Evolutionary conservation across 2,113 vertebrate species (phyloP).

Genomic region (Aegotheles bennettii): DNA sequence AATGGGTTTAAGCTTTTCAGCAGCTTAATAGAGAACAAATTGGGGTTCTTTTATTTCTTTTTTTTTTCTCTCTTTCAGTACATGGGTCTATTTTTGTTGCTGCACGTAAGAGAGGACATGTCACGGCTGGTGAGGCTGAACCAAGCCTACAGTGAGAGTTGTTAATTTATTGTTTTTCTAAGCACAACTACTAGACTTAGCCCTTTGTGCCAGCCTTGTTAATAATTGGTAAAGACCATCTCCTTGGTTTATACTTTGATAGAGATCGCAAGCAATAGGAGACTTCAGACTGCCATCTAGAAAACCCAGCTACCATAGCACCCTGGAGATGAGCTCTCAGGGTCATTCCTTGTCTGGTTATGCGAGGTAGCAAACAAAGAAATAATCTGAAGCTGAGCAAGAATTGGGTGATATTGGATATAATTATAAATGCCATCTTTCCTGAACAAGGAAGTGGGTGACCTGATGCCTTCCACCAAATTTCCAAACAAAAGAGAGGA

Average conservation of each 20-base stretch:
- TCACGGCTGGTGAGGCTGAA: conserved; percentile 39
- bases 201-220: conserved; percentile 65
- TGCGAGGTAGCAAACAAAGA: background rate
- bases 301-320: conserved; percentile 10
- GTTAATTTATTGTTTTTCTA: conserved; percentile 19
- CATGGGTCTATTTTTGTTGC: conserved; percentile 36
- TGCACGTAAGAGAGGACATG: conserved; percentile 31
- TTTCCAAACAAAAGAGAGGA: background rate
- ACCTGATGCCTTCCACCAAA: background rate
- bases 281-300: conserved; percentile 43
- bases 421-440: background rate
- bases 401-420: background rate
- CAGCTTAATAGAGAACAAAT: conserved; percentile 67
- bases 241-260: conserved; percentile 71
- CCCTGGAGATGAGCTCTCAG: background rate
- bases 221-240: conserved; percentile 70
- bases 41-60: conserved; percentile 50
- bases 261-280: conserved; percentile 36
- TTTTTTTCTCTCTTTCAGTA: background rate
- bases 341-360: background rate
- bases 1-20: conserved; percentile 67
- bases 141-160: background rate
- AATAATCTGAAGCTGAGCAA: background rate
- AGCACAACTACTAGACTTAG: conserved; percentile 62
- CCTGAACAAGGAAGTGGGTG: background rate